Evolutionary conservation across 2,113 vertebrate species (phyloP), one percentile per base, ranked within the genome.

Genomic region (Chroicocephalus ridibundus): DNA sequence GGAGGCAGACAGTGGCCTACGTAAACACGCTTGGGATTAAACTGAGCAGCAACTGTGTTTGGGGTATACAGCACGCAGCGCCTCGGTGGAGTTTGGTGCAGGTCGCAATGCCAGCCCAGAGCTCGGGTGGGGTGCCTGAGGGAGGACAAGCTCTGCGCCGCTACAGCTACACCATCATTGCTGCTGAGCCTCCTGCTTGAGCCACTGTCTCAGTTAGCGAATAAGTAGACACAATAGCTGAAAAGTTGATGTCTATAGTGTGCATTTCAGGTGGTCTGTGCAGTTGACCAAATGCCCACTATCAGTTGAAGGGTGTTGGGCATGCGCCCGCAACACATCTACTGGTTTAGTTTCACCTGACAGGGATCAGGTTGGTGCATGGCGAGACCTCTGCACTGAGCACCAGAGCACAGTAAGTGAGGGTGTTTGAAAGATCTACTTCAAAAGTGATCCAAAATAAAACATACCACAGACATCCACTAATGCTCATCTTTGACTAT

Each of bases 161-260:
- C 10, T 0, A 0, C 6, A 1, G 1, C 2, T 11, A 7, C 2
- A 0, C 57, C 32, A 19, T 10, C 9, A 1, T 12, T 14, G 46
- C 52, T 19, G 4, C 42, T 2, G 0, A 72, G 14, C 36, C 14
- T 15, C 40, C 15, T 29, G 29, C 31, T 6, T 36, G 42, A 22
- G 34, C 3, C 27, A 24, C 14, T 25, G 15, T 22, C 29, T 52
- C 54, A 5, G 5, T 13, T 31, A 42, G 10, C 13, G 29, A 44
- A 16, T 6, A 15, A 15, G 27, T 2, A 55, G 22, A 32, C 25
- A 12, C 4, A 40, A 9, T 7, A 34, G 40, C n/a, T 75, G 69
- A 46, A 49, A 34, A 52, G 51, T 13, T 66, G 25, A 0, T 26
- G 5, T 20, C 24, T 62, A 36, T 1, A 0, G 6, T 44, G 24